Evolutionary conservation across 1,140 invertebrate genomes (phyloP).

Genomic region (Zaprionus taronus): DNA sequence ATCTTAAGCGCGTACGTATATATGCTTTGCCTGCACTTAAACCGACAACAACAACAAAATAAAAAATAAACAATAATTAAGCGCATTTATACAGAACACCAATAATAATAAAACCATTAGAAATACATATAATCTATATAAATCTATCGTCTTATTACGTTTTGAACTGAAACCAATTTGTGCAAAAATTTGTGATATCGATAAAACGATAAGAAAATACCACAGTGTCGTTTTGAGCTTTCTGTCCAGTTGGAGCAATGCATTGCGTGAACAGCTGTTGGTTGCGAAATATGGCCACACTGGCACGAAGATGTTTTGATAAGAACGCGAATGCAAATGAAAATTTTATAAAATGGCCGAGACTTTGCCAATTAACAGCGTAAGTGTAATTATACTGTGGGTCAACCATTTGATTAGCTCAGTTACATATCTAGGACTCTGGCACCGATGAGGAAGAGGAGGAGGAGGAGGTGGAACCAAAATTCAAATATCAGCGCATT

Average conservation of each 20-base stretch:
- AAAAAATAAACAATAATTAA: constrained; percentile 49
- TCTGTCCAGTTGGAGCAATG: no score
- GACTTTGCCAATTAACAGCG: constrained; percentile 32
- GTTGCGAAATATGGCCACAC: constrained; percentile 31
- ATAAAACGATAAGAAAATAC: constrained; percentile 8
- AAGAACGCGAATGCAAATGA: constrained; percentile 31
- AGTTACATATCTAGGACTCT: constrained; percentile 35
- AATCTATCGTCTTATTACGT: constrained; percentile 7
- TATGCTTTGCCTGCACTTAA: constrained; percentile 51
- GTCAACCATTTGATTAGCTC: not conserved
- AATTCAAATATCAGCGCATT: constrained; percentile 95
- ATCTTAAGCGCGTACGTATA: constrained; percentile 3
- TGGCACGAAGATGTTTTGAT: constrained; percentile 42
- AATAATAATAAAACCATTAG: constrained; percentile 52
- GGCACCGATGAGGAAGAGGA: constrained; percentile 64
- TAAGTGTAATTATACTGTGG: constrained; percentile 21
- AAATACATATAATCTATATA: constrained; percentile 43
- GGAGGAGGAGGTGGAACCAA: constrained; percentile 93
- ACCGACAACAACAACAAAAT: constrained; percentile 34
- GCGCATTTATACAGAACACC: constrained; percentile 66
- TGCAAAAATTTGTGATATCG: not conserved
- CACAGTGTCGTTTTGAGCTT: not conserved
- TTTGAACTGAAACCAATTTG: not conserved
- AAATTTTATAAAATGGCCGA: constrained; percentile 49
- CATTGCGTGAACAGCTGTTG: constrained; percentile 33